phyloP scores from a whole-genome alignment of 2,113 vertebrate species.

The Eidolon helvum region DNA sequence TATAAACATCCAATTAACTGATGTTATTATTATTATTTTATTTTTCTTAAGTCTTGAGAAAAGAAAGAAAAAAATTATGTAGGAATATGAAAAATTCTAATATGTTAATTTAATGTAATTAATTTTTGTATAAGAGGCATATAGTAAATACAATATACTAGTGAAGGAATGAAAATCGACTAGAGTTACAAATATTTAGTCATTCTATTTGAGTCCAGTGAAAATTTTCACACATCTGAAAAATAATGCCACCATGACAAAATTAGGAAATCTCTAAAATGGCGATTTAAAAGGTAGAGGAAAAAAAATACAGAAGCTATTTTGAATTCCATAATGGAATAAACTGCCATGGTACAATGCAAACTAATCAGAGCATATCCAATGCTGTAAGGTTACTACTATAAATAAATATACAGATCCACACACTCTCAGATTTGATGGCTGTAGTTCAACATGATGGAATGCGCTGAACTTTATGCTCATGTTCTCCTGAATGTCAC shows the following conservation, averaged over 20 bases:
- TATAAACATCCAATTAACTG: not conserved
- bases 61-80: not conserved
- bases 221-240: slow-evolving; percentile 14
- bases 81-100: not conserved
- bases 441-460: slow-evolving; percentile 16
- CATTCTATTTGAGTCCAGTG: not conserved
- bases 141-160: not conserved
- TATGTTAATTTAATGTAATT: not conserved
- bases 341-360: slow-evolving; percentile 6
- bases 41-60: not conserved
- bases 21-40: not conserved
- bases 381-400: slow-evolving; percentile 12
- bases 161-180: not conserved
- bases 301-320: not conserved
- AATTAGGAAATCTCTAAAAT: slow-evolving; percentile 31
- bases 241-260: slow-evolving; percentile 36
- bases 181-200: not conserved
- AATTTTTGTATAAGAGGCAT: not conserved
- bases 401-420: slow-evolving; percentile 39
- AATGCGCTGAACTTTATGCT: not conserved
- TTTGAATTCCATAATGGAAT: slow-evolving; percentile 39
- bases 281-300: not conserved
- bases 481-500: not conserved
- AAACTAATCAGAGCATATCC: slow-evolving; percentile 53
- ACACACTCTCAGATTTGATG: not conserved